Evolutionary conservation across 2,888 invertebrate genomes (phyloP), one percentile per base, ranked within the genome.

Genomic region (Venustoraphidia nigricollis): DNA sequence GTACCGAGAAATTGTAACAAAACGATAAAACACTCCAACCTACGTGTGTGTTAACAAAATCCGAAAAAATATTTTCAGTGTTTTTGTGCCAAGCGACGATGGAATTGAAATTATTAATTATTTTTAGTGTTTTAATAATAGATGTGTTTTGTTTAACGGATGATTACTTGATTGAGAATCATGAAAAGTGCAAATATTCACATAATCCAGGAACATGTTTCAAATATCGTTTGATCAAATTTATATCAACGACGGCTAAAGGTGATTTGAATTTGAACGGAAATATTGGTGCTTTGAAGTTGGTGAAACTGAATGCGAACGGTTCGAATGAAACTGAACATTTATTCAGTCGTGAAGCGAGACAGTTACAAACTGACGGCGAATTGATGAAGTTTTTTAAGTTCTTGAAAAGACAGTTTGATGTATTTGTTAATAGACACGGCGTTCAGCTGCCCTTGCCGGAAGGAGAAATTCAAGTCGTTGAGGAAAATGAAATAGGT

Each of bases 341-440:
- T 40, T 34, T 50, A 13, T 54, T 55, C 42, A 41, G 47, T 27
- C 27, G 27, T 9, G 44, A 53, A 3, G 51, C 54, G 13, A 54
- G 58, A 47, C 53, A 53, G 48, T 35, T 54, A 10, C 44, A 52
- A n/a, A 51, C 47, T 10, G 61, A 62, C 44, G 53, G 53, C 13
- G 62, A 61, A 49, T 56, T 58, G 43, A 53, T 56, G 2, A 62
- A 63, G 50, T 54, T 63, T 45, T 47, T 61, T 2, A 62, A 60
- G 51, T 64, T 62, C 53, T 50, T 60, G 11, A 56, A 61, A 51
- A 55, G 60, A 43, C 59, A 59, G 46, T 50, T 56, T 10, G 54
- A 60, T 45, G 53, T 54, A 44, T 60, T 60, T 49, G 42, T 63
- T 34, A 54, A 55, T 35, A 56, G 56, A 10, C 62, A 63, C 52